Conservation (phyloP, 2,888 invertebrate species). For the Xestia ashworthii region DNA sequence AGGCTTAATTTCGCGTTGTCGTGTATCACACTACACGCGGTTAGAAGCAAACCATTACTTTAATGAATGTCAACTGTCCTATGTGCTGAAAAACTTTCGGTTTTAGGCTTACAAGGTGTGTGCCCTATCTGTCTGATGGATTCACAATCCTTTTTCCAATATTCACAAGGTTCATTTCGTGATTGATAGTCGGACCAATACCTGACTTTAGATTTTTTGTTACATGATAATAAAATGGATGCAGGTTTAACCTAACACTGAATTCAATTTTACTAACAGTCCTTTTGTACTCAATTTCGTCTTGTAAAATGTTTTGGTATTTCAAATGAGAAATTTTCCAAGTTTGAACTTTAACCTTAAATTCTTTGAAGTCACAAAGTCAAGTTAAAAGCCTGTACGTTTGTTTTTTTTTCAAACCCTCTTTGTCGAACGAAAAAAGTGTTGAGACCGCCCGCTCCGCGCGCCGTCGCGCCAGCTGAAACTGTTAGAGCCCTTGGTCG, state of each 20-base stretch:
- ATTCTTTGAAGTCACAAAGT: constrained; percentile 7
- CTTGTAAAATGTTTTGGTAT: constrained; percentile 14
- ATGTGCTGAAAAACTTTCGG: constrained; percentile 8
- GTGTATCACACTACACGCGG: constrained; percentile 34
- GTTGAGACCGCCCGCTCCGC: not conserved
- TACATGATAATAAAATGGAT: not conserved
- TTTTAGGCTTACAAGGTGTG: not conserved
- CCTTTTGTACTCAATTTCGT: constrained; percentile 4
- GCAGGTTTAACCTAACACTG: not conserved
- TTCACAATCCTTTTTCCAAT: constrained; percentile 29
- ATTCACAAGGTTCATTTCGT: constrained; percentile 12
- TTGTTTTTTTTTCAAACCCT: not conserved
- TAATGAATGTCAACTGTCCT: constrained; percentile 24
- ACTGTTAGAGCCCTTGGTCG: constrained; percentile 35
- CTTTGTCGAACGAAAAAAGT: constrained; percentile 30
- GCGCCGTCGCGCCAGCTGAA: constrained; percentile 7
- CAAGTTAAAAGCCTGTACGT: not conserved
- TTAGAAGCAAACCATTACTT: constrained; percentile 39
- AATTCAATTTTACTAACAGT: constrained; percentile 15
- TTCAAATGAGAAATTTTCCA: not conserved
- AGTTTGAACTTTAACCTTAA: not conserved
- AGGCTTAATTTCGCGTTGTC: constrained; percentile 42
- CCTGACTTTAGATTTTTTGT: not conserved
- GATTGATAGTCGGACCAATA: not conserved
- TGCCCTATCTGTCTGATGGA: constrained; percentile 11